These are phyloP conservation scores for Geococcyx californianus DNA, from an alignment of 2,113 vertebrate species.

Conservation along the genomic window DNA sequence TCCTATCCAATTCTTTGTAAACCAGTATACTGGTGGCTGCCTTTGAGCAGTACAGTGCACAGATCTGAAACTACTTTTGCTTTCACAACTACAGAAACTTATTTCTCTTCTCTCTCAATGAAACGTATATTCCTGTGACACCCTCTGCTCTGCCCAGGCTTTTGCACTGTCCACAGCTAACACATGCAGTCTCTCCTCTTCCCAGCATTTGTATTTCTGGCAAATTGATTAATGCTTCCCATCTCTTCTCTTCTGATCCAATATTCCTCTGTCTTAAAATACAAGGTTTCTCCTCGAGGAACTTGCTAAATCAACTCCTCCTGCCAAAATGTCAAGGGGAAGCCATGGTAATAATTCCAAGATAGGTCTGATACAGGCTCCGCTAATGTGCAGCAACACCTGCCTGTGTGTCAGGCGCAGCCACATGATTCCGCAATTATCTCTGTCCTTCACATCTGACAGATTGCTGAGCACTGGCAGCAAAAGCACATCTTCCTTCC, in stretches of 20 bases:
- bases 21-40: not conserved
- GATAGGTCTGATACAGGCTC: fast-evolving
- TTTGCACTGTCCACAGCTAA: not conserved
- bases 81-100: not conserved
- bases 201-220: not conserved
- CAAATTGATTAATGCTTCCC: not conserved
- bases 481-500: not conserved
- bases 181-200: fast-evolving
- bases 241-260: not conserved
- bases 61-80: not conserved
- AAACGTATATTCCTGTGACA: fast-evolving
- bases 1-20: not conserved
- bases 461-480: not conserved
- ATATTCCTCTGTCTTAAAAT: not conserved
- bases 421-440: not conserved
- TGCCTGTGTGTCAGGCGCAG: not conserved
- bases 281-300: not conserved
- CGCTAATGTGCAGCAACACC: not conserved
- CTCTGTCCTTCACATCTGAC: not conserved
- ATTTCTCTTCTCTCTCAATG: not conserved
- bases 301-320: not conserved
- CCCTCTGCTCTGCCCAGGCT: not conserved
- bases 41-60: not conserved
- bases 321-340: not conserved
- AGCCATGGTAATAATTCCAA: not conserved